These are phyloP conservation scores for Thomomys bottae DNA, from an alignment of 2,113 vertebrate genomes.

Conservation along the genomic window DNA sequence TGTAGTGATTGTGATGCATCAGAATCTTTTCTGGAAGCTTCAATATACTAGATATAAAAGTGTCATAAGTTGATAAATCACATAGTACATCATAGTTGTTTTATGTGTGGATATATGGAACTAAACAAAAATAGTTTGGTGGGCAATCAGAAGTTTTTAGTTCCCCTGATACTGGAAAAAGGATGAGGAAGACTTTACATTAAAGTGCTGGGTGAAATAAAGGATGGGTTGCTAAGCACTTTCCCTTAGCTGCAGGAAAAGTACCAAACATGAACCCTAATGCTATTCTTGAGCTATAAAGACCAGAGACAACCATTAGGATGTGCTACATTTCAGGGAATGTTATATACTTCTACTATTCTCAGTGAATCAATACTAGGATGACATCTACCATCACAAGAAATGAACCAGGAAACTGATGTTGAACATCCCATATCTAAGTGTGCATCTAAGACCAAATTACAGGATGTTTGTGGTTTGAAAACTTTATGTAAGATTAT, in stretches of 20 bases:
- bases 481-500: not conserved
- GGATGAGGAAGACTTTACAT: not conserved
- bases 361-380: not conserved
- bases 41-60: not conserved
- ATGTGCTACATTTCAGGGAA: not conserved
- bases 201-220: not conserved
- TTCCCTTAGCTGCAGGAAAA: not conserved
- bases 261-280: not conserved
- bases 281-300: not conserved
- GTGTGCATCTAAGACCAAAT: not conserved
- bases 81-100: no score
- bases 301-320: not conserved
- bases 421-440: not conserved
- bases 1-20: not conserved
- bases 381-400: no score
- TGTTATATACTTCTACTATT: not conserved
- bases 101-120: no score
- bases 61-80: not conserved
- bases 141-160: not conserved
- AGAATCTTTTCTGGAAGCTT: not conserved
- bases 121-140: not conserved
- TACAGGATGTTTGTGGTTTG: not conserved
- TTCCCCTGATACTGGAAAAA: not conserved
- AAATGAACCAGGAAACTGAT: not conserved
- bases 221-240: not conserved